phyloP scores from a whole-genome alignment of 2,797 vertebrate species.

The Microctenopoma steveboyesi region DNA sequence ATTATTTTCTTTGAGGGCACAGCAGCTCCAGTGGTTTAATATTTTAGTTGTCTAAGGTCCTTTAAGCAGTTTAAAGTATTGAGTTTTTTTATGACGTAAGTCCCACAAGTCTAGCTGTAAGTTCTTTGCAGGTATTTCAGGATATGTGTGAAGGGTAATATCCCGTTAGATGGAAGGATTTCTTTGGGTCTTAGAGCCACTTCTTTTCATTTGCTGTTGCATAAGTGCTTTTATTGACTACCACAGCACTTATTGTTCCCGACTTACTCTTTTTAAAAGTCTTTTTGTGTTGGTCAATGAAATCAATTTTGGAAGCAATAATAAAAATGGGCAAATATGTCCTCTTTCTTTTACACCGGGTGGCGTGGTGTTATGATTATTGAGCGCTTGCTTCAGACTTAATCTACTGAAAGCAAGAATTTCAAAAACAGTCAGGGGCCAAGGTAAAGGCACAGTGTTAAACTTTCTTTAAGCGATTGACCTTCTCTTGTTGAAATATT shows the following conservation, averaged over 20 bases:
- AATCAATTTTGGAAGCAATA: slow-evolving; percentile 40
- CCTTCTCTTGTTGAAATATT: not conserved
- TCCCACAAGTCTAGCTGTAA: slow-evolving; percentile 34
- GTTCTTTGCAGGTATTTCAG: slow-evolving; percentile 15
- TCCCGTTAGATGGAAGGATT: slow-evolving; percentile 13
- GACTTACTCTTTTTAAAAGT: slow-evolving; percentile 34
- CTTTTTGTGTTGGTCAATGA: slow-evolving; percentile 33
- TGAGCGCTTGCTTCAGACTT: slow-evolving; percentile 4
- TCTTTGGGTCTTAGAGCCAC: slow-evolving; percentile 31
- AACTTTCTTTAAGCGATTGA: slow-evolving; percentile 4
- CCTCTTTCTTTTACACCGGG: slow-evolving; percentile 39
- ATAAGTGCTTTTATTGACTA: slow-evolving; percentile 55
- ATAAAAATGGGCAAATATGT: slow-evolving; percentile 6
- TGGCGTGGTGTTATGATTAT: slow-evolving; percentile 21
- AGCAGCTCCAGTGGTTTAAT: slow-evolving; percentile 18
- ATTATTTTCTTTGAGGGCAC: slow-evolving; percentile 4
- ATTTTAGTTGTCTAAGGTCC: slow-evolving; percentile 22
- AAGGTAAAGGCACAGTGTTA: not conserved
- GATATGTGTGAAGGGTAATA: slow-evolving; percentile 19
- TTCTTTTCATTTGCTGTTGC: slow-evolving; percentile 31
- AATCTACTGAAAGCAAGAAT: slow-evolving; percentile 18
- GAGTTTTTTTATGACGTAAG: slow-evolving; percentile 43
- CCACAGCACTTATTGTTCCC: slow-evolving; percentile 22
- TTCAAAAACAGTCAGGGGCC: slow-evolving; percentile 16
- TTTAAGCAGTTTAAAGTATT: slow-evolving; percentile 16